phyloP scores from a whole-genome alignment of 2,888 invertebrate species.

The Drosophila sordidula region DNA sequence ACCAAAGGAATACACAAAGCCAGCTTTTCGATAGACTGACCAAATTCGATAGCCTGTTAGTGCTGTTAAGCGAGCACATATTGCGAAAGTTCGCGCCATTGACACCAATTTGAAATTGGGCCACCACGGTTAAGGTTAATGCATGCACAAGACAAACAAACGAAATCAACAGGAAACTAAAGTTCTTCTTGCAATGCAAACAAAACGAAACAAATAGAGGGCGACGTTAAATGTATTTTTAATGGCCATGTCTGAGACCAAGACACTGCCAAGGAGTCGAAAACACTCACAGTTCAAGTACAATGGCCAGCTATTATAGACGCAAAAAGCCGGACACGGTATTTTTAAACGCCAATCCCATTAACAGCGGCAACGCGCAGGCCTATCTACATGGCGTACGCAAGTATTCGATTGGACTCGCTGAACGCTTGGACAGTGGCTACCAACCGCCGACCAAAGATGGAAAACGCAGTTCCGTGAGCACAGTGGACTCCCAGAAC shows the following conservation, averaged over 20 bases:
- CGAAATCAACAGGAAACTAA: slow-evolving; percentile 77
- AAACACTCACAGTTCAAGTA: slow-evolving; percentile 57
- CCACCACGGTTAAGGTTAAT: slow-evolving; percentile 76
- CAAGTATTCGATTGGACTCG: slow-evolving; percentile 80
- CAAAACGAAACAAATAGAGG: slow-evolving; percentile 46
- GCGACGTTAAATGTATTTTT: slow-evolving; percentile 67
- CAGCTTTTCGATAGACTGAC: neutral
- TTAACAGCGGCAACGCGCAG: slow-evolving; percentile 69
- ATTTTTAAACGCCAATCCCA: slow-evolving; percentile 84
- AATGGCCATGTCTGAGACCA: slow-evolving; percentile 47
- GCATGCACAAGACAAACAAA: slow-evolving; percentile 74
- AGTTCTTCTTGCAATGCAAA: slow-evolving; percentile 60
- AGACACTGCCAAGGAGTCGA: slow-evolving; percentile 19
- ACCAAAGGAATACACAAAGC: neutral
- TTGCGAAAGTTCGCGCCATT: slow-evolving; percentile 51
- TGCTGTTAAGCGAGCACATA: slow-evolving; percentile 19
- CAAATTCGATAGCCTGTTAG: neutral
- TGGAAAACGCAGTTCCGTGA: slow-evolving; percentile 71
- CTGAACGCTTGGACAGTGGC: slow-evolving; percentile 76
- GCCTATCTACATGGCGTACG: slow-evolving; percentile 70
- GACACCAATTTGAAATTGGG: slow-evolving; percentile 68
- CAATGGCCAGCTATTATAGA: slow-evolving; percentile 80
- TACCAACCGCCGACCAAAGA: slow-evolving; percentile 52
- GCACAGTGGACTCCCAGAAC: slow-evolving; percentile 73
- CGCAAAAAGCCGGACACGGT: slow-evolving; percentile 80